Evolutionary conservation across 2,113 vertebrate genomes (phyloP).

Genomic region (Amphiprion ocellaris): DNA sequence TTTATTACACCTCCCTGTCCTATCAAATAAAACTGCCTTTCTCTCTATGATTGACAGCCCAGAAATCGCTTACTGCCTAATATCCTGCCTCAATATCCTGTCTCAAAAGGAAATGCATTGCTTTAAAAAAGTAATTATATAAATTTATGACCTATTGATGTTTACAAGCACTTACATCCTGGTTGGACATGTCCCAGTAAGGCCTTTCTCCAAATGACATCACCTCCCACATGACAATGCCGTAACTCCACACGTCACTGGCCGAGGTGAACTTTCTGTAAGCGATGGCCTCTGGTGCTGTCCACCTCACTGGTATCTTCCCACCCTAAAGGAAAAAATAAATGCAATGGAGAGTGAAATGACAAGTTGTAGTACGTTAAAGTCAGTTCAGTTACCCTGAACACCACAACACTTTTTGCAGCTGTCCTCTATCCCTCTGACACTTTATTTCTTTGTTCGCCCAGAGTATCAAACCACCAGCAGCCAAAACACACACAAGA

Average conservation of each 20-base stretch:
- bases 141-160: background rate
- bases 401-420: background rate
- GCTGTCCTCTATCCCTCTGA: background rate
- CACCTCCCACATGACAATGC: slow-evolving; percentile 89
- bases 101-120: background rate
- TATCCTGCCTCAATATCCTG: background rate
- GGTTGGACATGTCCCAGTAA: slow-evolving; percentile 89
- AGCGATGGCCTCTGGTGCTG: slow-evolving; percentile 86
- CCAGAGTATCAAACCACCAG: slow-evolving; percentile 41
- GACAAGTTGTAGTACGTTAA: background rate
- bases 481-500: slow-evolving; percentile 24
- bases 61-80: background rate
- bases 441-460: slow-evolving; percentile 11
- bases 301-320: slow-evolving; percentile 88
- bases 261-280: slow-evolving; percentile 88
- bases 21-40: background rate
- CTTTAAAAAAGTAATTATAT: background rate
- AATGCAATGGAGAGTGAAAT: too few species aligned
- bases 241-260: slow-evolving; percentile 88
- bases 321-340: slow-evolving; percentile 76
- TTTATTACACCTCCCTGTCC: background rate
- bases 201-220: slow-evolving; percentile 88
- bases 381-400: background rate
- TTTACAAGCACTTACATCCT: slow-evolving; percentile 81
- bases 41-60: background rate